Evolutionary conservation across 2,888 invertebrate genomes (phyloP), one percentile per base, ranked within the genome.

Genomic region (Lasius platythorax): DNA sequence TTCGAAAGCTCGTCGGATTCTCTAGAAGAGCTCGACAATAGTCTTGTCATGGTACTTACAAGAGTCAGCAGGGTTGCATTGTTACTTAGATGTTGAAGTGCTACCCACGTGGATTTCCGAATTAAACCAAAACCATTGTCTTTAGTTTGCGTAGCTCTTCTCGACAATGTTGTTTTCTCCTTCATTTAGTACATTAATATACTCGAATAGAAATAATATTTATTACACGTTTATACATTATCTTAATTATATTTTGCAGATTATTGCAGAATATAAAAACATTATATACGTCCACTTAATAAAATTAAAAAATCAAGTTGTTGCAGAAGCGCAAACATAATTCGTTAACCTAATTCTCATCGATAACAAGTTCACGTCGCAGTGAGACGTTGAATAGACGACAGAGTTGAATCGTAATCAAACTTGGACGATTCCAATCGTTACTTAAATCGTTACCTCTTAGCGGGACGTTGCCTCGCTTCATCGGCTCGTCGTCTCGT

Each of bases 1-100:
- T 86, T 43, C 66, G 56, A 84, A 89, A 89, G 84, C 82, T 83
- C 82, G 84, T 85, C 61, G 83, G 81, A 64, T 82, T 82, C 75
- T 83, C 74, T 53, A 63, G 63, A 66, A 75, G 43, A 70, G 46
- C 58, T 64, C 50, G n/a, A 78, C 79, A 73, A 74, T 81, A 46
- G 75, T 61, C 61, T 33, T 50, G 79, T 73, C 79, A 18, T n/a
- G 23, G 28, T 81, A 63, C 46, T 81, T 81, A 63, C 61, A 37
- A 23, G 61, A 81, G 74, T 81, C 79, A 81, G 79, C 79, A 74
- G 18, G 61, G 46, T 37, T 46, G 37, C 46, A 73, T 74, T 81
- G 74, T 81, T 61, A 61, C 74, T 70, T 15, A 46, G 46, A 72
- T 58, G 43, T 73, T 58, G 61, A 63, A 50, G 87, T 87, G 87